Base-by-base conservation (phyloP, 2,797 vertebrate species). In the Schizopygopsis malacanthus region DNA sequence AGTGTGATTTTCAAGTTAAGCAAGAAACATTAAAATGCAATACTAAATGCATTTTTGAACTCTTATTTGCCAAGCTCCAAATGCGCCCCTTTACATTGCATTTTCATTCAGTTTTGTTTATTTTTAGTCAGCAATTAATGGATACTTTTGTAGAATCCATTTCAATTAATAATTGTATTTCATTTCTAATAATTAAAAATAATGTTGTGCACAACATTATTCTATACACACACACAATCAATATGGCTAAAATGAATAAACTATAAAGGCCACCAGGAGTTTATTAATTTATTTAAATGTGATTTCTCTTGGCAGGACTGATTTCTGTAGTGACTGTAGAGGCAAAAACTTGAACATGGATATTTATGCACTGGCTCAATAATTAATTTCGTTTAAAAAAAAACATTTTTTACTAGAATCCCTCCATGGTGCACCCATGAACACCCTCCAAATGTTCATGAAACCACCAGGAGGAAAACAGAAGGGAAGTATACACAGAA, bases 391-490 rank as follows among this genome's bases (percentile, higher is more conserved):
- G n/a, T n/a, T n/a, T n/a, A n/a, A n/a, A n/a, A n/a, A 39, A 77
- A 56, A 73, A 39, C 33, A 33, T 33, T 33, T 33, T 33, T 33
- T 0, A 41, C 1, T 0, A 59, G 33, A 54, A 41, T 56, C 54
- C 6, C 33, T 77, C 33, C 6, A 13, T 56, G 39, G 37, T 16
- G 15, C 39, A 61, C 56, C n/a, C n/a, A n/a, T n/a, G n/a, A n/a
- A n/a, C n/a, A n/a, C n/a, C n/a, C 39, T 61, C 45, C 16, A 79
- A 77, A 41, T 52, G 45, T 50, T 77, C 45, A 67, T 67, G 39
- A 84, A 84, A 69, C 37, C 37, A 70, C n/a, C 75, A 78, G n/a
- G 33, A 78, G 37, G 16, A 78, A 84, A 84, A 56, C 73, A 56
- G 33, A 54, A 20, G 28, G 39, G 78, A 33, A 47, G 56, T 22